Evolutionary conservation across 2,888 invertebrate genomes (phyloP).

Genomic region (Limnephilus lunatus): DNA sequence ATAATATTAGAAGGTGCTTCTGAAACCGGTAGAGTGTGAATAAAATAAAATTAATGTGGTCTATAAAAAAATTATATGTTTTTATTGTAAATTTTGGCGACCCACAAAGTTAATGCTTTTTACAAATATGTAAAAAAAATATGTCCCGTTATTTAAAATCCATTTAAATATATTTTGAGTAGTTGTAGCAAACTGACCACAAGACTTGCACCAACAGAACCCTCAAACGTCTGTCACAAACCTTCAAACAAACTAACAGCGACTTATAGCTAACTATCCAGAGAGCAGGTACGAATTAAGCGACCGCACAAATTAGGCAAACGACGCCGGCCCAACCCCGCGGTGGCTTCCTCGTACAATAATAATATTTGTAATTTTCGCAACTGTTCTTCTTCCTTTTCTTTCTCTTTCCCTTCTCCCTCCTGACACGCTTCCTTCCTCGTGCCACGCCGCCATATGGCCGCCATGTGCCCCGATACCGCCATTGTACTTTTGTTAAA

Average conservation of each 20-base stretch:
- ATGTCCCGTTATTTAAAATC: no score
- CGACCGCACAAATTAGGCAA: slow-evolving; percentile 16
- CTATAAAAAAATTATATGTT: no score
- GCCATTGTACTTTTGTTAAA: slow-evolving; percentile 5
- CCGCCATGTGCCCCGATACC: not conserved
- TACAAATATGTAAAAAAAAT: no score
- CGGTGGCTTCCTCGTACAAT: slow-evolving; percentile 11
- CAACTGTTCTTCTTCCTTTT: slow-evolving; percentile 3
- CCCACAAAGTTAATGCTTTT: no score
- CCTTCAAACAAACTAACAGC: not conserved
- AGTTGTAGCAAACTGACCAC: no score
- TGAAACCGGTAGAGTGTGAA: no score
- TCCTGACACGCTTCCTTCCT: not conserved
- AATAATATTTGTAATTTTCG: slow-evolving; percentile 29
- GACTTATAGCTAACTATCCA: not conserved
- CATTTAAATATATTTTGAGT: no score
- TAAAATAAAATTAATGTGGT: no score
- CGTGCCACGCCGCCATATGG: slow-evolving; percentile 25
- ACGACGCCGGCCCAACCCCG: not conserved
- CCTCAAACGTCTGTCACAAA: not conserved
- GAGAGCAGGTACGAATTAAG: slow-evolving; percentile 2
- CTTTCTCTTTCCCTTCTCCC: not conserved
- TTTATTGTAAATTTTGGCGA: no score
- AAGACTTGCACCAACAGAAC: not conserved
- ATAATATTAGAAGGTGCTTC: no score